phyloP scores from a whole-genome alignment of 2,888 invertebrate species.

The Plagiodera versicolora region DNA sequence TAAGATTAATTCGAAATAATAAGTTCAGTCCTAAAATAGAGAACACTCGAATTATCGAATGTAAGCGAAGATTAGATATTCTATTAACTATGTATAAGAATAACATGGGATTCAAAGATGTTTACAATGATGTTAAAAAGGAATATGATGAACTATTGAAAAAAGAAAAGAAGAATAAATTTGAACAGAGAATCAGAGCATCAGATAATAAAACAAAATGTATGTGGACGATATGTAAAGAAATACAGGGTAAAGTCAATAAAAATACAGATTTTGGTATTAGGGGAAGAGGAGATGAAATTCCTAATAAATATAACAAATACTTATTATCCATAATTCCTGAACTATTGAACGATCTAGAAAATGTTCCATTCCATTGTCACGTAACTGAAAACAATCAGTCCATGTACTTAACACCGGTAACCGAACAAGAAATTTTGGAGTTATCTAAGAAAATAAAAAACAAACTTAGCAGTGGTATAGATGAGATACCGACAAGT shows the following conservation, averaged over 20 bases:
- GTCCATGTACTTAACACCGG: too few relatives aligned
- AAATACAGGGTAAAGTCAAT: neutral
- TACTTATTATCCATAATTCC: neutral
- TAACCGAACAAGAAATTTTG: too few relatives aligned
- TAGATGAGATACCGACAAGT: too few relatives aligned
- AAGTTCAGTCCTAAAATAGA: too few relatives aligned
- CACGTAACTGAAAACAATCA: neutral
- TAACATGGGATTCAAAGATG: too few relatives aligned
- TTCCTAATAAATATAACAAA: neutral
- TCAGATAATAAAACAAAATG: neutral
- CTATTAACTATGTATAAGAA: neutral
- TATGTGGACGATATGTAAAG: neutral
- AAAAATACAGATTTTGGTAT: neutral
- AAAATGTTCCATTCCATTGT: neutral
- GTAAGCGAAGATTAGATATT: neutral
- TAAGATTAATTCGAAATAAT: neutral
- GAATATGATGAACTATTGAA: neutral
- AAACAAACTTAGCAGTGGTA: too few relatives aligned
- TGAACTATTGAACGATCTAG: neutral
- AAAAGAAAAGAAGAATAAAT: too few relatives aligned
- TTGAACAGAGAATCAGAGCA: neutral
- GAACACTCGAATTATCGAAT: too few relatives aligned
- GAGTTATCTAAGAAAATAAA: too few relatives aligned
- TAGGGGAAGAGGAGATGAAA: neutral
- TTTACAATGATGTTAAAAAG: neutral